Evolutionary conservation across 2,888 invertebrate genomes (phyloP).

Genomic region (Papilio gigon): DNA sequence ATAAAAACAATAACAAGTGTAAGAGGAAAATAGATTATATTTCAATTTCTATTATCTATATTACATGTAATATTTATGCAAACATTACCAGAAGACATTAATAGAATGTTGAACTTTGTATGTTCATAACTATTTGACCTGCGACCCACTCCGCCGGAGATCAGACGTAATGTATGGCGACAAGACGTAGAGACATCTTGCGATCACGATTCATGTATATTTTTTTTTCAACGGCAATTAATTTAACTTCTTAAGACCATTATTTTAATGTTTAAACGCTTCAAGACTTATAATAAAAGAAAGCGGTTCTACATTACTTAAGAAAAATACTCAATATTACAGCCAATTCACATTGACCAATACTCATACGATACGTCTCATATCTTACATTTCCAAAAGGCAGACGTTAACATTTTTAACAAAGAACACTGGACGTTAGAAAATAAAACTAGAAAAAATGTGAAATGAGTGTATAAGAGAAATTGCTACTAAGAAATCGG

Average conservation of each 20-base stretch:
- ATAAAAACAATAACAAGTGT: not conserved
- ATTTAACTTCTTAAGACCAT: constrained; percentile 20
- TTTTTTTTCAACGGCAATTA: constrained; percentile 32
- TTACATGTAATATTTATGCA: constrained; percentile 41
- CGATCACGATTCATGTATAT: constrained; percentile 34
- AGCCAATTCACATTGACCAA: not conserved
- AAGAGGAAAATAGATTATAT: constrained; percentile 31
- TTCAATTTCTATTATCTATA: constrained; percentile 44
- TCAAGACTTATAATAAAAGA: not conserved
- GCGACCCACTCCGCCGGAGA: constrained; percentile 39
- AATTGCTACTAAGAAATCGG: no score
- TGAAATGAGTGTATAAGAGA: not conserved
- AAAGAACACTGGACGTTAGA: no score
- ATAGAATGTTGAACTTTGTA: constrained; percentile 51
- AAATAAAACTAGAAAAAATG: not conserved
- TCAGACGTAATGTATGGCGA: constrained; percentile 33
- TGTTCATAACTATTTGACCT: constrained; percentile 45
- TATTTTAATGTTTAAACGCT: constrained; percentile 15
- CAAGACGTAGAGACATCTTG: constrained; percentile 24
- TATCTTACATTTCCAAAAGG: not conserved
- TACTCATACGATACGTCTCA: not conserved
- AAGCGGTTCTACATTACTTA: not conserved
- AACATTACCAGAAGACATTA: constrained; percentile 47
- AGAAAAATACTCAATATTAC: not conserved
- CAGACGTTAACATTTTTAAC: not conserved